These are phyloP conservation scores for Phyllostomus discolor DNA, from an alignment of 2,113 vertebrate genomes.

Conservation along the genomic window DNA sequence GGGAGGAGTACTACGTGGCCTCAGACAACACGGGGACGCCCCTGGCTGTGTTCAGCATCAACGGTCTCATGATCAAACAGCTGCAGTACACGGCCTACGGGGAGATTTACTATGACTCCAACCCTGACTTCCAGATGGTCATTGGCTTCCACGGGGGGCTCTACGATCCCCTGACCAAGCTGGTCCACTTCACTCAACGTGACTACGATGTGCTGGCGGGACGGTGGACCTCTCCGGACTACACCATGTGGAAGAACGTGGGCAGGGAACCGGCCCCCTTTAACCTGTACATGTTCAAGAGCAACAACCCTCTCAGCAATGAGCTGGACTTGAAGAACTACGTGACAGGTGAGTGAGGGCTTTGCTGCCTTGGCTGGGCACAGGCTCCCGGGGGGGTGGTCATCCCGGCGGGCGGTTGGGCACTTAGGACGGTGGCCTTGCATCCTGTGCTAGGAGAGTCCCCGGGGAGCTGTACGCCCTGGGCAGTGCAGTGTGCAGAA, in stretches of 20 bases:
- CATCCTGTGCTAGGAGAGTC: neutral
- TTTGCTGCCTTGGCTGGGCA: accelerated
- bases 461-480: neutral
- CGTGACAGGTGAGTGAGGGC: conserved; percentile 95
- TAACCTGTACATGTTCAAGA: conserved; percentile 99
- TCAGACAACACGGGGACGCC: conserved; percentile 98
- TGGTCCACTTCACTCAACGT: conserved; percentile 97
- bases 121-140: conserved; percentile 96
- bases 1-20: conserved; percentile 97
- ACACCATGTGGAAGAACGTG: conserved; percentile 96
- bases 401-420: neutral
- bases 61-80: conserved; percentile 98
- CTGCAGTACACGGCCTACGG: conserved; percentile 98
- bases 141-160: conserved; percentile 98
- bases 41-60: conserved; percentile 97
- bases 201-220: conserved; percentile 97
- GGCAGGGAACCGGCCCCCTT: conserved; percentile 94
- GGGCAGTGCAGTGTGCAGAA: neutral
- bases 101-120: conserved; percentile 97
- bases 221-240: conserved; percentile 97
- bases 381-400: neutral
- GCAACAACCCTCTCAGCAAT: conserved; percentile 98
- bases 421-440: neutral
- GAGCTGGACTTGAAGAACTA: conserved; percentile 97
- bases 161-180: conserved; percentile 95